Conservation (phyloP, 2,888 invertebrate species). For the Drosophila anomalata region DNA sequence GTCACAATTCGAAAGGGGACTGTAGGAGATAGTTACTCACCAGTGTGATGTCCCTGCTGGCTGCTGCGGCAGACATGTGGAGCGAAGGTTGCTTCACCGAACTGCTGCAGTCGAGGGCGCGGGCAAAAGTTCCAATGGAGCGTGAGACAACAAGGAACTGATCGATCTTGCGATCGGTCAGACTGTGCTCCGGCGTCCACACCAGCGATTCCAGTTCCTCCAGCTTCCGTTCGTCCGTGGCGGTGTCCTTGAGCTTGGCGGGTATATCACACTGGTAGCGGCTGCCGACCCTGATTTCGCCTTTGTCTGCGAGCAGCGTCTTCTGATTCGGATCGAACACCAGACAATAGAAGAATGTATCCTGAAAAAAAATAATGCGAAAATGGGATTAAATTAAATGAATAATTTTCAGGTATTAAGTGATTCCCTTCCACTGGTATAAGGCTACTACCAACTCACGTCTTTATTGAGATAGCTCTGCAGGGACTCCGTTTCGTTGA, state of each 20-base stretch:
- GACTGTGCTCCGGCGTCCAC: constrained; percentile 96
- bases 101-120: constrained; percentile 99
- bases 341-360: constrained; percentile 99
- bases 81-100: constrained; percentile 99
- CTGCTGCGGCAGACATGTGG: constrained; percentile 99
- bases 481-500: constrained; percentile 99
- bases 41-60: constrained; percentile 98
- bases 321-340: constrained; percentile 99
- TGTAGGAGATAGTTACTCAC: constrained; percentile 82
- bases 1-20: background rate
- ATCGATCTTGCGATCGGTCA: constrained; percentile 98
- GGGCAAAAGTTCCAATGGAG: constrained; percentile 99
- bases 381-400: background rate
- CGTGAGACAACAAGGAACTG: constrained; percentile 97
- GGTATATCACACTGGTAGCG: constrained; percentile 98
- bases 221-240: constrained; percentile 86
- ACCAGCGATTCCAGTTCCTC: constrained; percentile 95
- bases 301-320: constrained; percentile 99
- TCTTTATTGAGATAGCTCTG: constrained; percentile 98
- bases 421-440: background rate
- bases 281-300: constrained; percentile 95
- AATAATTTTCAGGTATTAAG: background rate
- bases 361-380: constrained; percentile 87
- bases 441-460: constrained; percentile 85
- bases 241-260: constrained; percentile 91